Evolutionary conservation across 2,888 invertebrate species (phyloP), one percentile per base, ranked within the genome.

Genomic region (Plagodis dolabraria): DNA sequence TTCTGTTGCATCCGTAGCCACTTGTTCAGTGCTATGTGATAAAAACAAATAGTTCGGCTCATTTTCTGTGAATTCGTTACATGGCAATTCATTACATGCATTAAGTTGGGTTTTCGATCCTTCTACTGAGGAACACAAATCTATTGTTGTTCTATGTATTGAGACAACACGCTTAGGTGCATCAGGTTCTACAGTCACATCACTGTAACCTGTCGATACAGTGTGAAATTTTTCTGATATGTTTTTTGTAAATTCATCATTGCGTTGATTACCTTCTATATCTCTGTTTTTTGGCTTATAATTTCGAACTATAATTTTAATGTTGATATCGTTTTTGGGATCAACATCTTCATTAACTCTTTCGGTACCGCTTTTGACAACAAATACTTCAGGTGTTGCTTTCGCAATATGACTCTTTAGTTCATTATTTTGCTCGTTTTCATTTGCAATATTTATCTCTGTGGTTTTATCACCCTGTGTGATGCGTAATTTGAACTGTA

Each of bases 171-270:
- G 1, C 22, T 76, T 71, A 50, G 79, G 77, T 43, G 68, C 68
- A 42, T 75, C 71, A 33, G 68, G 61, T 33, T 72, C 72, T 43
- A 65, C 42, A 5, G 54, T 53, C 22, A 76, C 60, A 53, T 82
- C 77, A 57, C 82, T 86, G 50, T 83, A 83, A 7, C 80, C 83
- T 10, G 87, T 85, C 0, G 87, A 87, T 22, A 87, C 86, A 1
- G 86, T 83, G 11, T 85, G 80, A 62, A 85, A 83, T 63, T 87
- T 87, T 5, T 80, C 74, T 5, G 83, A 81, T 55, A 88, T 87
- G 33, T 80, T 78, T 57, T 77, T 76, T 10, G 82, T 66, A 69
- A 82, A 86, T 4, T 77, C 72, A 8, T 81, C 75, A 47, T 73
- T 57, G 0, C 47, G 56, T 49, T 52, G 34, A 35, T 71, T 72